Evolutionary conservation across 2,113 vertebrate species (phyloP).

Genomic region (Melanerpes aurifrons): DNA sequence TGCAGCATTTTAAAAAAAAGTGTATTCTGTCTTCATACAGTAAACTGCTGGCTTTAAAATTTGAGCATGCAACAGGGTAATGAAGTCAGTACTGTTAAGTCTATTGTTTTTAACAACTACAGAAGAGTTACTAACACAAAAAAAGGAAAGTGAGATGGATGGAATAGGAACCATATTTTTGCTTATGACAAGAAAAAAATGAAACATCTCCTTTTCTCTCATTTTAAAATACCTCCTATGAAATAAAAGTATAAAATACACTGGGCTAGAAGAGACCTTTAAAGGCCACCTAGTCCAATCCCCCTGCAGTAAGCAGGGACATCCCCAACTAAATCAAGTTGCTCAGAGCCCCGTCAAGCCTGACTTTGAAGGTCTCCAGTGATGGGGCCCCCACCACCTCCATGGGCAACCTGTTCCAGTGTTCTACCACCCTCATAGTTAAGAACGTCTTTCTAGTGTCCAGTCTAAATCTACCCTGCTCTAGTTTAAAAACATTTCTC

Average conservation of each 20-base stretch:
- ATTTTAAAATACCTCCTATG: not conserved
- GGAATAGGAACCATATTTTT: not conserved
- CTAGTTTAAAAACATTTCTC: too few relatives aligned
- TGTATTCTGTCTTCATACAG: not conserved
- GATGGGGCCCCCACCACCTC: too few relatives aligned
- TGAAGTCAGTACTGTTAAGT: not conserved
- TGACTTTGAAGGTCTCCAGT: too few relatives aligned
- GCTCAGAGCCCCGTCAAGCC: too few relatives aligned
- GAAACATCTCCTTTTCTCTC: not conserved
- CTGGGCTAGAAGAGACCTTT: too few relatives aligned
- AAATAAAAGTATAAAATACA: not conserved
- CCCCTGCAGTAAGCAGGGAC: too few relatives aligned
- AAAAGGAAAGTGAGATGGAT: not conserved
- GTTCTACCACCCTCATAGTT: too few relatives aligned
- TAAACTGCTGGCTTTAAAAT: not conserved
- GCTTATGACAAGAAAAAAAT: not conserved
- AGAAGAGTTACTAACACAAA: not conserved
- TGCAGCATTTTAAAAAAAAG: not conserved
- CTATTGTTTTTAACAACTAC: not conserved
- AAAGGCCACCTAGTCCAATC: too few relatives aligned
- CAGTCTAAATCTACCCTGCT: too few relatives aligned
- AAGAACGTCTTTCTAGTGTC: too few relatives aligned
- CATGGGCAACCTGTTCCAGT: too few relatives aligned
- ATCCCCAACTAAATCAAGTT: too few relatives aligned
- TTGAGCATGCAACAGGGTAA: not conserved